Conservation (phyloP, 2,113 vertebrate species). For the Papio anubis region DNA sequence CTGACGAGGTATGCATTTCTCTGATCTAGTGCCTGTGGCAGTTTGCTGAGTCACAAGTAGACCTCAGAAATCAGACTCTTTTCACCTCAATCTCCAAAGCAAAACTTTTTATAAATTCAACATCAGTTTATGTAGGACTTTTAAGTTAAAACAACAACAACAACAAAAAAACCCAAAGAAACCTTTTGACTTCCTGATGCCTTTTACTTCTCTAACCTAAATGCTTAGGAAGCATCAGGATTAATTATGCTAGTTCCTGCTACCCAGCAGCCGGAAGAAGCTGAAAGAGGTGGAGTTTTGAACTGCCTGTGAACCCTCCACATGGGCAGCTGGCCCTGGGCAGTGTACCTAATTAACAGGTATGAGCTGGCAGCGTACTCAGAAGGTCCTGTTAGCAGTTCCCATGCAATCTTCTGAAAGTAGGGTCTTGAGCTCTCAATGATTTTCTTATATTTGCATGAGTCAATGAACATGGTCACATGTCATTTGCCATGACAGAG, state of each 20-base stretch:
- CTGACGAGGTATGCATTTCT: not conserved
- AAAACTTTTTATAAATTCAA: not conserved
- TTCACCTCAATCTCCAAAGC: not conserved
- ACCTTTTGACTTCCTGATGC: not conserved
- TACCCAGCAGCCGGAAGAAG: not conserved
- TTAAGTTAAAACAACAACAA: not conserved
- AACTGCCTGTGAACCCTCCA: not conserved
- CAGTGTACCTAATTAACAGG: not conserved
- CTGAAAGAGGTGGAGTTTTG: not conserved
- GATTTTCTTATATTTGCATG: not conserved
- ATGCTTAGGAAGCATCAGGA: not conserved
- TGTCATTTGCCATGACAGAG: not conserved
- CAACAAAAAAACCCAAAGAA: not conserved
- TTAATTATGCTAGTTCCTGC: conserved; percentile 17
- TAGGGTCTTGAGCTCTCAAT: not conserved
- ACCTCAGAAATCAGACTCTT: not conserved
- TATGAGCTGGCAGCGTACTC: not conserved
- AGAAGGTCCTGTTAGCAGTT: not conserved
- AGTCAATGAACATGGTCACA: not conserved
- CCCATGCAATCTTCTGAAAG: not conserved
- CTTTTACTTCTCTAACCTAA: not conserved
- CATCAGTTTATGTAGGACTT: not conserved
- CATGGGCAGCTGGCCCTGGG: not conserved
- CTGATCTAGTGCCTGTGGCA: not conserved
- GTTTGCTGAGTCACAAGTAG: conserved; percentile 36